Conservation (phyloP, 2,888 invertebrate species). For the Pharmacophagus antenor region DNA sequence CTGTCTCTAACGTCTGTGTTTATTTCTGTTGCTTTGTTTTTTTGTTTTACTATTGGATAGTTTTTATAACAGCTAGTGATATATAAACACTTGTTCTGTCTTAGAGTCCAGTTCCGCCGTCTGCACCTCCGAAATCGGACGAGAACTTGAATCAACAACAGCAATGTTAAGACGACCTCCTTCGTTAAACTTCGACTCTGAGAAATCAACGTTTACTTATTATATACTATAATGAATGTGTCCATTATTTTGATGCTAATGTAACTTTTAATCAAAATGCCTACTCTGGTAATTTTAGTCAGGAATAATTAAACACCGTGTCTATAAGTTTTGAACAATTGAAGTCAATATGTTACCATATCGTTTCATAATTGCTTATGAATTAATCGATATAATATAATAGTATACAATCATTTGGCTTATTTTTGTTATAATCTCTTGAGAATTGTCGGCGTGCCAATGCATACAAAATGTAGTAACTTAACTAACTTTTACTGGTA, state of each 20-base stretch:
- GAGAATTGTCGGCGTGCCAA: constrained; percentile 27
- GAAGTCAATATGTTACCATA: constrained; percentile 12
- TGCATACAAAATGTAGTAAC: constrained; percentile 11
- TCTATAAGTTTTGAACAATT: constrained; percentile 6
- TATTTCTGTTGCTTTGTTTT: constrained; percentile 31
- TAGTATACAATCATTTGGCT: constrained; percentile 12
- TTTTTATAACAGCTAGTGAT: constrained; percentile 25
- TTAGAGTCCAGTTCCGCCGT: constrained; percentile 86
- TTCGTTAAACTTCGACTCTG: constrained; percentile 37
- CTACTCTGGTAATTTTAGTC: constrained; percentile 7
- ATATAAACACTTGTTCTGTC: constrained; percentile 51
- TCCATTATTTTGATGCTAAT: constrained; percentile 23
- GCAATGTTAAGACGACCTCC: constrained; percentile 68
- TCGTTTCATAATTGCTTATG: constrained; percentile 9
- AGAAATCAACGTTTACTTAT: constrained; percentile 44
- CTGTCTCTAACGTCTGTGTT: constrained; percentile 32
- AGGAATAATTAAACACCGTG: constrained; percentile 5
- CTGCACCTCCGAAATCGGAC: constrained; percentile 83
- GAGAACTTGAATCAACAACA: constrained; percentile 88
- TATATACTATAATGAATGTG: constrained; percentile 29
- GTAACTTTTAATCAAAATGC: constrained; percentile 13
- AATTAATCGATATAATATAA: constrained; percentile 3
- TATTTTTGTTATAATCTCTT: constrained; percentile 16
- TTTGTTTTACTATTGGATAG: constrained; percentile 25
- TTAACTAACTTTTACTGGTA: constrained; percentile 5